These are phyloP conservation scores for Pelmatolapia mariae DNA, from an alignment of 2,113 vertebrate species.

Conservation along the genomic window DNA sequence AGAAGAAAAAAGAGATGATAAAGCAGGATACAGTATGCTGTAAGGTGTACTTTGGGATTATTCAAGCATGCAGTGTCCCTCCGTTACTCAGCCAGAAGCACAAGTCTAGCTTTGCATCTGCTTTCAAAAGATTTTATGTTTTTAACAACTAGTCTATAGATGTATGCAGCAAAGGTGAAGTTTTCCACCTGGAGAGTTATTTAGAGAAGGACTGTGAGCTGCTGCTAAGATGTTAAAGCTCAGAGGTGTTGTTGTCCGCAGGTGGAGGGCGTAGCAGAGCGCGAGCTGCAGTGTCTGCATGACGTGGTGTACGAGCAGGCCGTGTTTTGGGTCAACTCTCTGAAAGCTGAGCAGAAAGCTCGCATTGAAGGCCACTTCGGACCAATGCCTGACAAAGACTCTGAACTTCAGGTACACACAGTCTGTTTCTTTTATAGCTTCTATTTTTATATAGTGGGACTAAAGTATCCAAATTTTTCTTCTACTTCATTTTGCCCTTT, in stretches of 20 bases:
- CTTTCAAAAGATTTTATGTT: neutral
- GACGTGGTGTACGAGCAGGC: constrained; percentile 86
- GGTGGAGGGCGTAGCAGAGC: constrained; percentile 80
- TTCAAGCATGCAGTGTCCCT: neutral
- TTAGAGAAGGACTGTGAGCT: neutral
- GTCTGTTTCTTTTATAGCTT: neutral
- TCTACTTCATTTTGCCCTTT: neutral
- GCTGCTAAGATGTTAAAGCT: neutral
- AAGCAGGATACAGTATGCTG: neutral
- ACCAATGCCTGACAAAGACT: constrained; percentile 84
- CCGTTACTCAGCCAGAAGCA: neutral
- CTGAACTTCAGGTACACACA: constrained; percentile 78
- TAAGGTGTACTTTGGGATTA: neutral
- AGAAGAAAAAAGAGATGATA: neutral
- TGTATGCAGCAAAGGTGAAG: too few species aligned
- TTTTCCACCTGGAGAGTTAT: too few species aligned
- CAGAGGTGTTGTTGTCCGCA: constrained; percentile 26
- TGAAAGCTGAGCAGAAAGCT: constrained; percentile 83
- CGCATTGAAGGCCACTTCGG: constrained; percentile 91
- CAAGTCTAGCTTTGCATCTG: neutral
- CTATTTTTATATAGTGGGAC: neutral
- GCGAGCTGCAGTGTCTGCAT: constrained; percentile 80
- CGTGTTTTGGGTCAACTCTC: constrained; percentile 85
- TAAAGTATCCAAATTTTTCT: neutral
- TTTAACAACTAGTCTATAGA: neutral